Percentiles rank a stretch among this genome's conserved stretches.
Conservation (phyloP, 2,113 vertebrate species). For the Cyprinodon brontotheroides region DNA sequence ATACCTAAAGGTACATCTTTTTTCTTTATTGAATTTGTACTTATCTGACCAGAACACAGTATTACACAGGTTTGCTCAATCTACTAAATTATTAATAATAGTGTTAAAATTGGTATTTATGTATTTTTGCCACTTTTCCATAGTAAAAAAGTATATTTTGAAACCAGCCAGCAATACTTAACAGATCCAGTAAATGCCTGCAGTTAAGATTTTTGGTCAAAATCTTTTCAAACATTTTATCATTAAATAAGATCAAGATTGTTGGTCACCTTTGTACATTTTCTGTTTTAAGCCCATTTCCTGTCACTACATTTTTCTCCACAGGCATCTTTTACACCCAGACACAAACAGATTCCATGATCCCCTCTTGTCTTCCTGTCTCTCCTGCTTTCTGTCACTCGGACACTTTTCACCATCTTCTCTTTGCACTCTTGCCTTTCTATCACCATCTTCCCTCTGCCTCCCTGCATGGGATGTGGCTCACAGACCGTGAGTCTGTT, state of each 20-base stretch:
- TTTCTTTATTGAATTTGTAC: too few species aligned
- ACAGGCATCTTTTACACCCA: background rate
- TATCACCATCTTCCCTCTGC: background rate
- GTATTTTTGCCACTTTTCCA: too few species aligned
- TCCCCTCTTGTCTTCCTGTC: conserved; percentile 8
- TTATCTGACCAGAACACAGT: too few species aligned
- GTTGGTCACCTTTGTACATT: background rate
- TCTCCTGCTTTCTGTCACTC: conserved; percentile 28
- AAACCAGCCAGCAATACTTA: too few species aligned
- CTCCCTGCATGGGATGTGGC: conserved; percentile 32
- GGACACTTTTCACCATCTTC: conserved; percentile 27
- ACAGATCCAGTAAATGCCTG: too few species aligned
- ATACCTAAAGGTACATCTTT: too few species aligned
- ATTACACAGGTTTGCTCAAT: too few species aligned
- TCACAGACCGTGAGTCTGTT: conserved; percentile 37
- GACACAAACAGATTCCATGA: conserved; percentile 12
- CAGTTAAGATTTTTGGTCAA: too few species aligned
- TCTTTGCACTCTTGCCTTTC: conserved; percentile 7
- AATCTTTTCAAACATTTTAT: too few species aligned
- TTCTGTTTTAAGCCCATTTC: background rate
- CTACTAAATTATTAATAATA: too few species aligned
- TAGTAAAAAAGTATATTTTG: too few species aligned
- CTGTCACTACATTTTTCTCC: background rate
- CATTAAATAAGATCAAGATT: background rate
- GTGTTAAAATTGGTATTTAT: too few species aligned